Evolutionary conservation across 2,113 vertebrate genomes (phyloP).

Genomic region (Cyprinodon tularosa): DNA sequence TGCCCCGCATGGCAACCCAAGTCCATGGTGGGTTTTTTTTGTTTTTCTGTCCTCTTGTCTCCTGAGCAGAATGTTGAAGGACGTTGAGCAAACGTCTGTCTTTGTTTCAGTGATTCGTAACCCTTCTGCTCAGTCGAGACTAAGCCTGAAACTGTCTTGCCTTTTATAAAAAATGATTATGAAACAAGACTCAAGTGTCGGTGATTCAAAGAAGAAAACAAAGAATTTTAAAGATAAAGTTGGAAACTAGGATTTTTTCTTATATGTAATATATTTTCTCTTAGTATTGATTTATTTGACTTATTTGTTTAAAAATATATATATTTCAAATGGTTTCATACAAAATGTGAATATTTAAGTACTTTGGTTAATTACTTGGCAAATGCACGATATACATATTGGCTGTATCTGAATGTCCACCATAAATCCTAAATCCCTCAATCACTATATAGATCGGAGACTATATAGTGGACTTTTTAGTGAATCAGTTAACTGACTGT

Average conservation of each 20-base stretch:
- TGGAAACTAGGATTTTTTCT: background rate
- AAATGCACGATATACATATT: no score
- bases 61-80: conserved; percentile 23
- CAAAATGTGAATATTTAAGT: no score
- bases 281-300: background rate
- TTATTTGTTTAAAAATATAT: no score
- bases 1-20: conserved; percentile 49
- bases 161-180: conserved; percentile 1
- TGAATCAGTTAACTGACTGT: no score
- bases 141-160: background rate
- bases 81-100: conserved; percentile 15
- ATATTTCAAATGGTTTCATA: no score
- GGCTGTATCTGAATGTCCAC: no score
- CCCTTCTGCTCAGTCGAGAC: background rate
- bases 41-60: background rate
- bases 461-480: no score
- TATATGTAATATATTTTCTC: conserved; percentile 7
- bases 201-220: conserved; percentile 15
- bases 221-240: background rate
- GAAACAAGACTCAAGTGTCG: background rate
- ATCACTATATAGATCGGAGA: no score
- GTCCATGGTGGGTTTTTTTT: conserved; percentile 9
- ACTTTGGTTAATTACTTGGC: no score
- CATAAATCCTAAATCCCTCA: no score
- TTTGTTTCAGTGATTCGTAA: conserved; percentile 7